Base-by-base conservation (phyloP, 2,888 invertebrate genomes). In the Drosophila quinaria region DNA sequence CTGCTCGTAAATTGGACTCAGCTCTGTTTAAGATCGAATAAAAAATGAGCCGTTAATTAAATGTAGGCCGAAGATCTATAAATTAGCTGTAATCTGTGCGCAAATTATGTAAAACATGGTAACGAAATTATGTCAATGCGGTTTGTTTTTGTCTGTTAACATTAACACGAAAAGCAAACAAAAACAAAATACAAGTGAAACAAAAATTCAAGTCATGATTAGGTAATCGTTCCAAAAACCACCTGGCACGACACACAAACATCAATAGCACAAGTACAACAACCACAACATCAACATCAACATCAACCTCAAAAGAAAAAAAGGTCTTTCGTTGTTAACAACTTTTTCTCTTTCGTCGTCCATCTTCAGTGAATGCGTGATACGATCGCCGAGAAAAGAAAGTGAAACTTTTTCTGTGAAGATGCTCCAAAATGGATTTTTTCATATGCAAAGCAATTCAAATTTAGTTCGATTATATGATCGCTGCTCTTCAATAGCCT, bases 181-280 rank as follows among this genome's bases (percentile, higher is more conserved):
- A 58, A 77, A 73, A 59, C 60, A 69, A 65, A 77, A 68, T 64
- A 64, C 62, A 73, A 73, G 46, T 49, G 60, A 75, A 59, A 51
- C 66, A 77, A 79, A 77, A 78, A 80, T 71, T 78, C 78, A 81
- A 83, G 78, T 84, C 84, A 84, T 74, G 88, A 86, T 85, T 85
- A 78, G 80, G 78, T 85, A 87, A 85, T 78, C 84, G 86, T 85
- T 82, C 88, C 88, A 74, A 87, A 84, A 78, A 65, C 71, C 74
- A 87, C 83, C 82, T 82, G 78, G 74, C 86, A 82, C 88, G 88
- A 85, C 80, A 87, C 72, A 83, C 78, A 87, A 76, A 87, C 87
- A 86, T 78, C 74, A 63, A 81, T 70, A 68, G 47, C 69, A 44
- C 51, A 39, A 67, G 51, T 44, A 46, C 74, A 74, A 66, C 61